Conservation (phyloP, 35 echinoderm and acorn worm species). For the Strongylocentrotus purpuratus region DNA sequence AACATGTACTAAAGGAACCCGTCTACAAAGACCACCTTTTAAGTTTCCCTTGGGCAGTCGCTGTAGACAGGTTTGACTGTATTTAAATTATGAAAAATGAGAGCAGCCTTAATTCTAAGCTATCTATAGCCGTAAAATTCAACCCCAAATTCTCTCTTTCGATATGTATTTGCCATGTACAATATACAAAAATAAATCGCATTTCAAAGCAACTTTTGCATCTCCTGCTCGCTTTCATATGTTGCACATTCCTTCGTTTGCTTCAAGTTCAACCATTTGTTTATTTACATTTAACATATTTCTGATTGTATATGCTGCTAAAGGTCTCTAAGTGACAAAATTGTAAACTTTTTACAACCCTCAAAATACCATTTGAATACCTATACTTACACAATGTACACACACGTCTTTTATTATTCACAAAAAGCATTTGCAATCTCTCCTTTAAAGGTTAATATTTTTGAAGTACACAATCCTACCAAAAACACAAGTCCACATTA, state of each 20-base stretch:
- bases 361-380: constrained; percentile 6
- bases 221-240: not conserved
- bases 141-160: not conserved
- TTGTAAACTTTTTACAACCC: not conserved
- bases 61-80: too few relatives aligned
- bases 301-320: not conserved
- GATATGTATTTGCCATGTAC: constrained; percentile 1
- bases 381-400: constrained; percentile 12
- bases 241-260: not conserved
- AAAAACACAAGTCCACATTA: not conserved
- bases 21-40: too few relatives aligned
- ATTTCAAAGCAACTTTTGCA: not conserved
- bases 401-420: not conserved
- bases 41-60: too few relatives aligned
- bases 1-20: too few relatives aligned
- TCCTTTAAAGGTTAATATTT: not conserved
- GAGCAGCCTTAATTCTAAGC: not conserved
- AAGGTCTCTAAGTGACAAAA: not conserved
- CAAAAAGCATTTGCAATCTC: not conserved
- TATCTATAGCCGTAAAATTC: not conserved
- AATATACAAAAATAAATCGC: constrained; percentile 20
- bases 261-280: not conserved
- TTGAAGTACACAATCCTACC: too few relatives aligned
- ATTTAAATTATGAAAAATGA: too few relatives aligned
- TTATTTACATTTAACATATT: not conserved